Conservation (phyloP, 2,888 invertebrate genomes). For the Physocephala rufipes region DNA sequence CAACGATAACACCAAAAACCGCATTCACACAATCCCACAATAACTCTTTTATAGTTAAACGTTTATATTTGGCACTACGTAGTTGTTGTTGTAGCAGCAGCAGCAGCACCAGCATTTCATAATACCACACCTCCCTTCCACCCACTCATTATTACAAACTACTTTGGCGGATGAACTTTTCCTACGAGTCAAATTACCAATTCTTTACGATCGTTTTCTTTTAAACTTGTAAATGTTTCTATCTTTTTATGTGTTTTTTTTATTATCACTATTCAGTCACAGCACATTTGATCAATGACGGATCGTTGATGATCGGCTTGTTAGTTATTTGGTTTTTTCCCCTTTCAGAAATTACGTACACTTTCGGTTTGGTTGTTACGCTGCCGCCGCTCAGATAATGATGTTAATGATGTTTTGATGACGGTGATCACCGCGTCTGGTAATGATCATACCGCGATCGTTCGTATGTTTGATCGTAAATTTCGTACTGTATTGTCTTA, state of each 20-base stretch:
- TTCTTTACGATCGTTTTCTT: too few species aligned
- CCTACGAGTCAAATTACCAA: too few species aligned
- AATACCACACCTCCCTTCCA: background rate
- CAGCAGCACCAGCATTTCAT: constrained; percentile 8
- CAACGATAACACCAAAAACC: constrained; percentile 2
- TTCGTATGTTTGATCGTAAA: background rate
- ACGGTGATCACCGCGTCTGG: background rate
- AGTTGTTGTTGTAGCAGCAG: constrained; percentile 19
- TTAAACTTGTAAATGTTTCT: too few species aligned
- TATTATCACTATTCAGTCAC: too few species aligned
- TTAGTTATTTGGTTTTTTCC: too few species aligned
- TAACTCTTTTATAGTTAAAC: background rate
- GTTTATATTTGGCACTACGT: too few species aligned
- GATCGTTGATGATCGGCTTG: constrained; percentile 26
- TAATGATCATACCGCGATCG: background rate
- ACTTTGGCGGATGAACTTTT: too few species aligned
- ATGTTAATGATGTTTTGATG: too few species aligned
- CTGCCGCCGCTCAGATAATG: too few species aligned
- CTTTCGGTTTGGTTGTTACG: too few species aligned
- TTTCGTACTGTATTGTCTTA: background rate
- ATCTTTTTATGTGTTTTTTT: too few species aligned
- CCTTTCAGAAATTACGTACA: too few species aligned
- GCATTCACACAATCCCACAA: background rate
- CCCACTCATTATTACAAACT: background rate
- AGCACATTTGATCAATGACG: background rate